A percentile compares a stretch with the other conserved stretches of the same genome.
Conservation (phyloP, 2,797 vertebrate species). For the Enteromius trimaculatus region DNA sequence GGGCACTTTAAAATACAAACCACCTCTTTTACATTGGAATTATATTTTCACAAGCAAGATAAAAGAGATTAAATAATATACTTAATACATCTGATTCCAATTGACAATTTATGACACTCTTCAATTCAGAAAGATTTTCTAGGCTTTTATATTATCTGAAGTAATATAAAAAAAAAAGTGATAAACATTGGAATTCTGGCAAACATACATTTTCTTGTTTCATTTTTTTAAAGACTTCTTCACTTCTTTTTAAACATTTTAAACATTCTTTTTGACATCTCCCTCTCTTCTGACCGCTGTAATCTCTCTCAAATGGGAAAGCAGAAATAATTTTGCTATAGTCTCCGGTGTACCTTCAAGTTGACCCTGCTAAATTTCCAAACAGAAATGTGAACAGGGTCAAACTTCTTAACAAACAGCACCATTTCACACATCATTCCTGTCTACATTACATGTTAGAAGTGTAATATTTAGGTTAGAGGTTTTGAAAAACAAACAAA, state of each 20-base stretch:
- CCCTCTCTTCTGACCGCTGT: neutral
- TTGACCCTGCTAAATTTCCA: neutral
- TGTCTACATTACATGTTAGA: neutral
- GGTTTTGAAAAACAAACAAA: neutral
- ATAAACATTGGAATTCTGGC: neutral
- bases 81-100: neutral
- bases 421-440: neutral
- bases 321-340: neutral
- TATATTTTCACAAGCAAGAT: neutral
- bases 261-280: neutral
- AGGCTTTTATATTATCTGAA: neutral
- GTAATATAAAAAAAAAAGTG: too few species aligned
- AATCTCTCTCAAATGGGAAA: neutral
- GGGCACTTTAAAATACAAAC: too few species aligned
- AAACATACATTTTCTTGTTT: neutral
- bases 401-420: neutral
- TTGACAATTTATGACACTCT: neutral
- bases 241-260: neutral
- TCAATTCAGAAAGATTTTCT: neutral
- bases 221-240: neutral
- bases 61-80: neutral
- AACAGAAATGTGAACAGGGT: neutral
- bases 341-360: neutral
- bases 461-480: neutral
- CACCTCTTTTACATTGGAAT: neutral